Base-by-base conservation (phyloP, 2,888 invertebrate species). In the Lydus trimaculatus region DNA sequence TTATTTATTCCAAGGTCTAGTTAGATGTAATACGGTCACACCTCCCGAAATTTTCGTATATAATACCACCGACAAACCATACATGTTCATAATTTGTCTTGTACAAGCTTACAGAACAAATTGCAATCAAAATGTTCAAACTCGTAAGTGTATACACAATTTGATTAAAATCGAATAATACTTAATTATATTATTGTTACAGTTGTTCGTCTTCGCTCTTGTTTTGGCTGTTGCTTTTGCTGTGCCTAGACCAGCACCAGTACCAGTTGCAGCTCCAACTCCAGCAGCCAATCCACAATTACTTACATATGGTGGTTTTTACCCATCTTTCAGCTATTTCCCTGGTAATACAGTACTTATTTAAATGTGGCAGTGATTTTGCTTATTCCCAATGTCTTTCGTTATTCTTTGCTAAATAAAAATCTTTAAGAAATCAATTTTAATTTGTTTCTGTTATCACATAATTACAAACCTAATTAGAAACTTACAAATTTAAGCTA, bases 111-210 rank as follows among this genome's bases (percentile, higher is more conserved):
- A n/a, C 60, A 17, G 2, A 31, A 36, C 33, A 33, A 17, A 31
- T 25, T 31, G 31, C 36, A 11, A 36, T 60, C 60, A 69, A 69
- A 63, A 69, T 69, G 69, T 69, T 64, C 61, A 69, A 69, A 66
- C 4, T 58, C 33, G 69, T 69, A 64, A 69, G 69, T 43, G 15
- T 25, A 1, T 28, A 43, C 43, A n/a, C n/a, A n/a, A n/a, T n/a
- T n/a, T n/a, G n/a, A n/a, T n/a, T n/a, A n/a, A n/a, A n/a, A n/a
- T n/a, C n/a, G n/a, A n/a, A n/a, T n/a, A n/a, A n/a, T n/a, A n/a
- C n/a, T n/a, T 25, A 0, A 4, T 36, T 36, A 3, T 36, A 36
- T 7, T 43, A n/a, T 31, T 31, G 20, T 59, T 59, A 28, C 59
- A 59, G 59, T 31, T 59, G 7, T 59, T 59, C 17, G 31, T 59